Evolutionary conservation across 2,113 vertebrate genomes (phyloP), one percentile per base, ranked within the genome.

Genomic region (Cromileptes altivelis): DNA sequence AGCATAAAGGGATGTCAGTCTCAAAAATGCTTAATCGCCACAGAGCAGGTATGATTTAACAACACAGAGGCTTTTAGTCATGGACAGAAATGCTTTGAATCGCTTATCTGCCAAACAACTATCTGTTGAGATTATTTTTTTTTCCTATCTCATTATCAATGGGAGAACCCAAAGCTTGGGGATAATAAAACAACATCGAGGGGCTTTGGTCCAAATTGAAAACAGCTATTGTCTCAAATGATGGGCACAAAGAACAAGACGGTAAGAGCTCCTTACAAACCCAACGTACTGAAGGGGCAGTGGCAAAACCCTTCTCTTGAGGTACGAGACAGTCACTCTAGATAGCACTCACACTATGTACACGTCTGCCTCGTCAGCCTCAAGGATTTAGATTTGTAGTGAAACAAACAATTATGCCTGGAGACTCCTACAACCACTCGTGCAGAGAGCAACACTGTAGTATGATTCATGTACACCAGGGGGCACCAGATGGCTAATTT

Each of bases 401-500:
- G 63, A 88, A 61, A 15, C 15, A 25, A 82, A 23, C 52, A 82
- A 80, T 27, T 45, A 55, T 18, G 63, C 55, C 40, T 61, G 19
- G 30, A 72, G 55, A 71, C 33, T 30, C 27, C 53, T 21, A 18
- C 74, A 78, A 64, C 50, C 68, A 58, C 63, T 55, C 27, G 25
- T 57, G 69, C 63, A 45, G 50, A 72, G 58, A 49, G 57, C 33
- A 84, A 53, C 69, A 69, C 2, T 86, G 88, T 53, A 85, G 76
- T 86, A 61, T 47, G 65, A 83, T 21, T 69, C 55, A 78, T 70
- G 74, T 78, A 88, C 94, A 94, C 84, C 85, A 94, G 93, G 91
- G 92, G 92, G 92, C 93, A 93, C 89, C 81, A 91, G 71, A 91
- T 71, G 77, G 78, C 78, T 74, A 85, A 85, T 78, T 85, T 84